Conservation (phyloP, 2,797 vertebrate genomes). For the Pagetopsis macropterus region DNA sequence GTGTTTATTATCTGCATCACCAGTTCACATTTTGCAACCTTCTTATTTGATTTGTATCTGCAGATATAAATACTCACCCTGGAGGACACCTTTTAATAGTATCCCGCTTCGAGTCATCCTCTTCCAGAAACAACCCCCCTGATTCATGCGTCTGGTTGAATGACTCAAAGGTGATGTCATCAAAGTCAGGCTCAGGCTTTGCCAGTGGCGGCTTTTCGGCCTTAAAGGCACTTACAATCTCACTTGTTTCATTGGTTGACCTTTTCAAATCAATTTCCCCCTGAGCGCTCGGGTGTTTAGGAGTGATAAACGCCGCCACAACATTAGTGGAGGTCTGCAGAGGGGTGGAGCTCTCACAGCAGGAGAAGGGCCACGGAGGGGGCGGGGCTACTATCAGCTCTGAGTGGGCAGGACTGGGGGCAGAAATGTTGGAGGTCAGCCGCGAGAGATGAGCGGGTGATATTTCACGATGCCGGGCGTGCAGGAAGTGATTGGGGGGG, state of each 20-base stretch:
- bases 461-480: conserved; percentile 29
- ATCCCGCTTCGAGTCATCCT: conserved; percentile 69
- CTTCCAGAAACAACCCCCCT: conserved; percentile 70
- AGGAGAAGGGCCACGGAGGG: conserved; percentile 83
- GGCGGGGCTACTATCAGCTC: conserved; percentile 79
- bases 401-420: conserved; percentile 74
- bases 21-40: conserved; percentile 27
- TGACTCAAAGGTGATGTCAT: conserved; percentile 64
- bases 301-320: conserved; percentile 73
- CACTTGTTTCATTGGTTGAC: conserved; percentile 24
- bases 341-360: conserved; percentile 51
- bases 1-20: conserved; percentile 20
- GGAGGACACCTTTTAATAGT: conserved; percentile 76
- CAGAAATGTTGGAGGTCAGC: conserved; percentile 76
- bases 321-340: conserved; percentile 60
- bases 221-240: conserved; percentile 9
- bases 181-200: conserved; percentile 63
- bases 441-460: conserved; percentile 13
- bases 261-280: conserved; percentile 62
- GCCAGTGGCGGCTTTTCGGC: conserved; percentile 56
- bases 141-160: conserved; percentile 50
- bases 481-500: conserved; percentile 25
- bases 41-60: conserved; percentile 17
- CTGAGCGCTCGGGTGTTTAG: conserved; percentile 65
- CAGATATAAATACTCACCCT: conserved; percentile 71